phyloP scores from a whole-genome alignment of 2,797 vertebrate genomes.

The Enteromius fasciolatus region DNA sequence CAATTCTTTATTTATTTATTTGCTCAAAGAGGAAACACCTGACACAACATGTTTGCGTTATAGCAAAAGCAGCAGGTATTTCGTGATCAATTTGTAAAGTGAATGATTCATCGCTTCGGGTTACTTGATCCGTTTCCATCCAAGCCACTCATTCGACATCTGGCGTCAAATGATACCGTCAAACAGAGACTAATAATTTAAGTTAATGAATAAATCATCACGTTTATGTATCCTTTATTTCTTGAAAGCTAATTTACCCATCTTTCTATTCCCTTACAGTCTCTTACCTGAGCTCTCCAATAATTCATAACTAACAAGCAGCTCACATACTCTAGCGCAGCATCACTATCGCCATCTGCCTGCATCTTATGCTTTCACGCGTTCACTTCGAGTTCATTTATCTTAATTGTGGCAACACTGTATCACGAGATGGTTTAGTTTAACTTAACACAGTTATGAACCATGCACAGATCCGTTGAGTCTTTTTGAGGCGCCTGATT shows the following conservation, averaged over 20 bases:
- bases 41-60: background rate
- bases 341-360: conserved; percentile 77
- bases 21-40: background rate
- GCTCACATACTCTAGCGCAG: conserved; percentile 41
- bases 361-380: conserved; percentile 63
- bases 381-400: background rate
- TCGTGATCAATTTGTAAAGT: background rate
- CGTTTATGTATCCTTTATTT: background rate
- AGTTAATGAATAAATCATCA: background rate
- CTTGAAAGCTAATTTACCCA: background rate
- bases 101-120: background rate
- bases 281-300: conserved; percentile 10
- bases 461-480: too few relatives aligned
- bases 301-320: conserved; percentile 35
- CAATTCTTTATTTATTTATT: background rate
- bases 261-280: background rate
- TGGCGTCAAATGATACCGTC: background rate
- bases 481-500: background rate
- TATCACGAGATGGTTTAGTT: background rate
- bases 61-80: background rate
- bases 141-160: conserved; percentile 12
- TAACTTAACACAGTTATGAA: conserved; percentile 4
- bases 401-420: background rate
- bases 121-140: conserved; percentile 12
- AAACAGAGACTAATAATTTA: background rate